Conservation (phyloP, 1,140 invertebrate species). For the Proctacanthus coquilletti region DNA sequence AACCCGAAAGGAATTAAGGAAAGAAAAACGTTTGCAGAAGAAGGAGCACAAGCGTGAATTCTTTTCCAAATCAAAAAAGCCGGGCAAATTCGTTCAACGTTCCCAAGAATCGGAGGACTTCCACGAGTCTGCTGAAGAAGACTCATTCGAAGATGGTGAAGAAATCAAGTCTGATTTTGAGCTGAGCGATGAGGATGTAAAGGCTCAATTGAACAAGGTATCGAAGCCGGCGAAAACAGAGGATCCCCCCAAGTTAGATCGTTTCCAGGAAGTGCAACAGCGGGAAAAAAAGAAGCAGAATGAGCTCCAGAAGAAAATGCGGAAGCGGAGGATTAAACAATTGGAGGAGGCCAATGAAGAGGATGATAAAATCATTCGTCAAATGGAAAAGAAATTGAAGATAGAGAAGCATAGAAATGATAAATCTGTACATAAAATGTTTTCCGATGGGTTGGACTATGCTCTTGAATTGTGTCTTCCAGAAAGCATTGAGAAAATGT, state of each 20-base stretch:
- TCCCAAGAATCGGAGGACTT: slow-evolving; percentile 14
- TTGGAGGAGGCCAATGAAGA: slow-evolving; percentile 52
- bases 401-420: slow-evolving; percentile 62
- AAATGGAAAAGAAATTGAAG: slow-evolving; percentile 69
- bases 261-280: slow-evolving; percentile 18
- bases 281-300: slow-evolving; percentile 31
- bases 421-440: slow-evolving; percentile 58
- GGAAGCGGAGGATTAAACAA: slow-evolving; percentile 42
- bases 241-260: slow-evolving; percentile 11
- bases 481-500: slow-evolving; percentile 45
- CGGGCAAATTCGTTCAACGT: slow-evolving; percentile 10
- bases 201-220: slow-evolving; percentile 11
- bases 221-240: slow-evolving; percentile 8
- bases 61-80: slow-evolving; percentile 18
- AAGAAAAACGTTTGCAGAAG: slow-evolving; percentile 40
- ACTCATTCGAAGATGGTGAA: slow-evolving; percentile 19
- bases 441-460: slow-evolving; percentile 79
- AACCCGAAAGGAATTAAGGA: slow-evolving; percentile 41
- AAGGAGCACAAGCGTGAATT: slow-evolving; percentile 30
- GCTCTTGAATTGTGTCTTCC: slow-evolving; percentile 71
- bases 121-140: slow-evolving; percentile 15
- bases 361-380: slow-evolving; percentile 66
- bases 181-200: slow-evolving; percentile 17
- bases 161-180: slow-evolving; percentile 26
- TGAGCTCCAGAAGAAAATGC: slow-evolving; percentile 36